phyloP scores from a whole-genome alignment of 2,113 vertebrate species.

The Alexandromys fortis region DNA sequence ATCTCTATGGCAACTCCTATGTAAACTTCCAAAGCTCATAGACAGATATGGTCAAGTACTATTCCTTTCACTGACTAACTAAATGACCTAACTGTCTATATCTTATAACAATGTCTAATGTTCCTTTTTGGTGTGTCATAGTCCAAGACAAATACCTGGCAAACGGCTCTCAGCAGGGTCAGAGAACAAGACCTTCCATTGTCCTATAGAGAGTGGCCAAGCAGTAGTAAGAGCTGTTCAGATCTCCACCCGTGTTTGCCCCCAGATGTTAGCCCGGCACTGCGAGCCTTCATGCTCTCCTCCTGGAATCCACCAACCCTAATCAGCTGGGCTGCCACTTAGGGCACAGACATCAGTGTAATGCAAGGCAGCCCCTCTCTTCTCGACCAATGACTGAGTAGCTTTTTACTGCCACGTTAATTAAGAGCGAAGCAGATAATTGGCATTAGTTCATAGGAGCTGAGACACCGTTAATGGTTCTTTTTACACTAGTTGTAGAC shows the following conservation, averaged over 20 bases:
- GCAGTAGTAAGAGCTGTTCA: no score
- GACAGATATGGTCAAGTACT: not conserved
- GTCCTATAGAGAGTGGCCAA: not conserved
- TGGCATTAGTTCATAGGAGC: conserved; percentile 55
- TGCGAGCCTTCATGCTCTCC: not conserved
- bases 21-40: not conserved
- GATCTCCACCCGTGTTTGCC: not conserved
- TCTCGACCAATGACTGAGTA: conserved; percentile 46
- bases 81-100: not conserved
- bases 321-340: not conserved
- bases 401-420: conserved; percentile 62
- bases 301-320: not conserved
- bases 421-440: conserved; percentile 72
- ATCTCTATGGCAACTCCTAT: not conserved
- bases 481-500: conserved; percentile 56
- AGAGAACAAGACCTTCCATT: not conserved
- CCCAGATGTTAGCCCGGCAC: not conserved
- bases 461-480: conserved; percentile 66
- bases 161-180: not conserved
- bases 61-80: not conserved
- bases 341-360: not conserved
- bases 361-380: not conserved
- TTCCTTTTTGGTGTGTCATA: not conserved
- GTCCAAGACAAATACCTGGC: not conserved
- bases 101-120: not conserved